A percentile compares a stretch with the other conserved stretches of the same genome.
Conservation (phyloP, 2,113 vertebrate species). For the Trogon surrucura region DNA sequence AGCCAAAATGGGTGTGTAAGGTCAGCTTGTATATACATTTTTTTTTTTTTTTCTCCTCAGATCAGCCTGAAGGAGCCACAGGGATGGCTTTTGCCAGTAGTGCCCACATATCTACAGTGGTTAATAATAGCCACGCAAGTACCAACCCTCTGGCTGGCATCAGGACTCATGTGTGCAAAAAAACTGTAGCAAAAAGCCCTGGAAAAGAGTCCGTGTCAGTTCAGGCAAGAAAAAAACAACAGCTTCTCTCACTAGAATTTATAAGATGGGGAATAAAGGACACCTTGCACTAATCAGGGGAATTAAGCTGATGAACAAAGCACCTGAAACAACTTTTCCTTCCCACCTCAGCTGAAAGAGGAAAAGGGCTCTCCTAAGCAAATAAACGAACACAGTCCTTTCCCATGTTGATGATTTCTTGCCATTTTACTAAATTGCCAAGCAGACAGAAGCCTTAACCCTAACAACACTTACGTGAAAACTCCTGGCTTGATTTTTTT, state of each 20-base stretch:
- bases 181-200: neutral
- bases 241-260: neutral
- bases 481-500: neutral
- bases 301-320: conserved; percentile 33
- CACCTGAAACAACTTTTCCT: conserved; percentile 78
- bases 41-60: too few relatives aligned
- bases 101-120: neutral
- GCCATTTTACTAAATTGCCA: conserved; percentile 49
- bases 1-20: neutral
- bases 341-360: conserved; percentile 50
- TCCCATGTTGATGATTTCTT: conserved; percentile 64
- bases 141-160: neutral
- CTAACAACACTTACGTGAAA: conserved; percentile 44
- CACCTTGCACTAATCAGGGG: conserved; percentile 67
- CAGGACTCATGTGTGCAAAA: fast-evolving
- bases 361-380: conserved; percentile 66
- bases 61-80: neutral
- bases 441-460: conserved; percentile 45
- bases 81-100: neutral
- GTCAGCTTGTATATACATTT: too few relatives aligned
- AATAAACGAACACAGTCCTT: conserved; percentile 66
- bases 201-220: neutral
- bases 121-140: neutral
- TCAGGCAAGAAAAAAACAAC: neutral
- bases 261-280: neutral